Percentiles rank a stretch among this genome's conserved stretches.
Conservation (phyloP, 2,797 vertebrate genomes). For the Sebastes steindachneri region DNA sequence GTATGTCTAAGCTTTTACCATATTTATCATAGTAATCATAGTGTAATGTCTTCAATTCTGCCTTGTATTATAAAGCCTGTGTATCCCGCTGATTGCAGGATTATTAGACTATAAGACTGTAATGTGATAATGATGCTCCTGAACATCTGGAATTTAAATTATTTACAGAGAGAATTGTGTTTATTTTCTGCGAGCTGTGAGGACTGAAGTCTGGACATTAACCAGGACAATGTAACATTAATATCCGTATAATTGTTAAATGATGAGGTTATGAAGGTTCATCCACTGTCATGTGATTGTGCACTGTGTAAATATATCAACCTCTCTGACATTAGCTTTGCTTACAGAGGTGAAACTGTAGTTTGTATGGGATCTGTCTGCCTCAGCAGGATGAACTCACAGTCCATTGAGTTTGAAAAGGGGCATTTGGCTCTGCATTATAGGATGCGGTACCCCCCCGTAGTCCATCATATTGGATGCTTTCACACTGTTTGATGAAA, state of each 20-base stretch:
- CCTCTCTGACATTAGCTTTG: conserved; percentile 80
- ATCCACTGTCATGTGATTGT: conserved; percentile 44
- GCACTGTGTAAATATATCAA: conserved; percentile 65
- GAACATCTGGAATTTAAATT: background rate
- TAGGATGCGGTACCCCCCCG: conserved; percentile 65
- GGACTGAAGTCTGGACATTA: background rate
- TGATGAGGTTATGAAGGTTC: background rate
- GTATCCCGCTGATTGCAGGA: background rate
- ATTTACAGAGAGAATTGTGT: background rate
- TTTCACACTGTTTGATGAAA: conserved; percentile 72
- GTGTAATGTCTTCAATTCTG: background rate
- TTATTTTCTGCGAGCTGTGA: background rate
- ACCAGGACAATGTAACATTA: background rate
- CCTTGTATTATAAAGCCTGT: background rate
- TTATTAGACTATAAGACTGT: background rate
- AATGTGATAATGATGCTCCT: background rate
- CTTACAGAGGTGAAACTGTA: conserved; percentile 83
- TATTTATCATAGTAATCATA: background rate
- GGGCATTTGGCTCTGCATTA: conserved; percentile 80
- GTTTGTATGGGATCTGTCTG: conserved; percentile 82
- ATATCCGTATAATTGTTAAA: background rate
- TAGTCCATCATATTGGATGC: conserved; percentile 64
- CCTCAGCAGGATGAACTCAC: conserved; percentile 84
- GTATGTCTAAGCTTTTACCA: background rate
- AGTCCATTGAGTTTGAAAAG: conserved; percentile 82